These are phyloP conservation scores for Oreocharis arfaki DNA, from an alignment of 2,113 vertebrate species.

Conservation along the genomic window DNA sequence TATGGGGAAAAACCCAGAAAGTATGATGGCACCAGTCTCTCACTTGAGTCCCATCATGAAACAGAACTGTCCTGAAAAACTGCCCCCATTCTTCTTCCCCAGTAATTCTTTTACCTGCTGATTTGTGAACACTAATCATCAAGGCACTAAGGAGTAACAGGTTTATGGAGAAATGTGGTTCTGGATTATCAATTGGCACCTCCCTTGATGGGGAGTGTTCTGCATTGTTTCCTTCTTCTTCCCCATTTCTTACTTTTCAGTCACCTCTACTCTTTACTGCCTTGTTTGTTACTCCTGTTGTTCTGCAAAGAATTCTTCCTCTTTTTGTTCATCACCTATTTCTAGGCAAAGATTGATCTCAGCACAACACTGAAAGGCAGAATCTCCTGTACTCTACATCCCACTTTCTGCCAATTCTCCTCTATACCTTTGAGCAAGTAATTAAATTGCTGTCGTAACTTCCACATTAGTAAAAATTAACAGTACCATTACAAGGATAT, in stretches of 20 bases:
- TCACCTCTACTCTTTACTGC: background rate
- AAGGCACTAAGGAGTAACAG: background rate
- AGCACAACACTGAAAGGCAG: background rate
- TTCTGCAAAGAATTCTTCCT: background rate
- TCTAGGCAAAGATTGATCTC: background rate
- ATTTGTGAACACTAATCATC: background rate
- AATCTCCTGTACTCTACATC: background rate
- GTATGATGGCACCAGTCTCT: rapidly evolving
- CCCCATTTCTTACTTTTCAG: background rate
- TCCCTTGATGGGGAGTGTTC: background rate
- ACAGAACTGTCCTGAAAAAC: background rate
- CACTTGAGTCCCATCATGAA: background rate
- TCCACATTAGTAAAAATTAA: background rate
- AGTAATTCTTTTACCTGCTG: background rate
- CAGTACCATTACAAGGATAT: background rate
- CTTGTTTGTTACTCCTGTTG: background rate
- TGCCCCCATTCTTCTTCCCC: background rate
- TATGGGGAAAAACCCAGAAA: background rate
- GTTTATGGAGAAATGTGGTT: background rate
- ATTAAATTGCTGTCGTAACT: background rate
- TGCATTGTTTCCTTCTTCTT: background rate
- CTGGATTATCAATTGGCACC: background rate
- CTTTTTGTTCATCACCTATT: background rate
- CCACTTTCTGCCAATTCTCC: background rate
- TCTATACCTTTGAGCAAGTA: background rate